Evolutionary conservation across 2,888 invertebrate genomes (phyloP).

Genomic region (Cryptus armator): DNA sequence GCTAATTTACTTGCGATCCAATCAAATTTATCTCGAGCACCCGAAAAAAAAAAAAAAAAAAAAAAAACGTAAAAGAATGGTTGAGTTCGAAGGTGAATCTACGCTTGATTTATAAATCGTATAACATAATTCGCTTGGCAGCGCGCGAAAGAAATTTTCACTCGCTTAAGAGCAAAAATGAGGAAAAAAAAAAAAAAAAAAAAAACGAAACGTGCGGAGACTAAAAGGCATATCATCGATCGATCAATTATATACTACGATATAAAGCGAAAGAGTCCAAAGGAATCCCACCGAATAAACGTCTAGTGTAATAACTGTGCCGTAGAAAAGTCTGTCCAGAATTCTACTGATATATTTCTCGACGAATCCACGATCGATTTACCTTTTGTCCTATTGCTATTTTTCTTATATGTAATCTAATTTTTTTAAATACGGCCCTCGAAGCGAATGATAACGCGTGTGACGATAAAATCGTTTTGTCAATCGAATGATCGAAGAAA

Average conservation of each 20-base stretch:
- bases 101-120: conserved; percentile 24
- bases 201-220: conserved; percentile 35
- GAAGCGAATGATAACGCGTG: conserved; percentile 40
- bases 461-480: conserved; percentile 22
- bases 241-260: conserved; percentile 59
- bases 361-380: conserved; percentile 34
- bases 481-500: not conserved
- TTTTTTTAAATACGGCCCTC: conserved; percentile 35
- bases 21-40: conserved; percentile 37
- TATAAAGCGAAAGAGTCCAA: conserved; percentile 44
- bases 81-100: not conserved
- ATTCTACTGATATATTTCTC: conserved; percentile 37
- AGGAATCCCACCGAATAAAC: conserved; percentile 50
- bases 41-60: not conserved
- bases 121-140: conserved; percentile 48
- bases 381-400: conserved; percentile 30
- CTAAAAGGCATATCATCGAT: conserved; percentile 66
- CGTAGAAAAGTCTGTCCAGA: conserved; percentile 21
- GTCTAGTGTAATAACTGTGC: conserved; percentile 47
- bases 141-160: conserved; percentile 30
- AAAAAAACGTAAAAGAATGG: not conserved
- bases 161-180: not conserved
- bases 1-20: conserved; percentile 48
- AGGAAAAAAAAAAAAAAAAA: not conserved
- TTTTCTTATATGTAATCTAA: conserved; percentile 47